These are phyloP conservation scores for Zaprionus tsacasi DNA, from an alignment of 1,140 invertebrate genomes.

Conservation along the genomic window DNA sequence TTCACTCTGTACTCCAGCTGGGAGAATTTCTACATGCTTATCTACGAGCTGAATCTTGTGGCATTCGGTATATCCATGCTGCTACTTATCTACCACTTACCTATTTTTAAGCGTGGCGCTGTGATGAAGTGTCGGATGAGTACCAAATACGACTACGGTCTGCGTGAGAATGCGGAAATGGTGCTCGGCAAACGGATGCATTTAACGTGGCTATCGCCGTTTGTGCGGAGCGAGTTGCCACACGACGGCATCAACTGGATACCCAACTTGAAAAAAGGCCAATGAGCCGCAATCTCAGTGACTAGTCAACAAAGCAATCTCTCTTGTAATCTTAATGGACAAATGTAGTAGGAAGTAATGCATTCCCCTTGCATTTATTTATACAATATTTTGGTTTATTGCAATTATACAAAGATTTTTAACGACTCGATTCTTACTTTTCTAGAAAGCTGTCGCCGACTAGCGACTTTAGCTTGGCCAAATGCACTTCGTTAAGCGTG, in stretches of 20 bases:
- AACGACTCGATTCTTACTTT: slow-evolving; percentile 49
- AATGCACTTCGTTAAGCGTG: slow-evolving; percentile 84
- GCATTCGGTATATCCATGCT: slow-evolving; percentile 88
- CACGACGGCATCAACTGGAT: slow-evolving; percentile 91
- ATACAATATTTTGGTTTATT: slow-evolving; percentile 39
- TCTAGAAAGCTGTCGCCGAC: slow-evolving; percentile 82
- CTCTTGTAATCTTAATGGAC: slow-evolving; percentile 20
- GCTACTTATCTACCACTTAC: slow-evolving; percentile 89
- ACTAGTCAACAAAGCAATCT: slow-evolving; percentile 30
- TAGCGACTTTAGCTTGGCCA: slow-evolving; percentile 85
- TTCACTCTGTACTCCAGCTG: slow-evolving; percentile 85
- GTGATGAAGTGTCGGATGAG: slow-evolving; percentile 87
- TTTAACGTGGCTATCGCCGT: slow-evolving; percentile 90
- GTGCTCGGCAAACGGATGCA: slow-evolving; percentile 92
- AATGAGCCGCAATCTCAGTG: slow-evolving; percentile 24
- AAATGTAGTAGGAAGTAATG: slow-evolving; percentile 29
- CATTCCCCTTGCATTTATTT: slow-evolving; percentile 39
- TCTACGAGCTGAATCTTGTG: slow-evolving; percentile 88
- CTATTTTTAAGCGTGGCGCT: slow-evolving; percentile 87
- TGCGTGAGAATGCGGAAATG: slow-evolving; percentile 88
- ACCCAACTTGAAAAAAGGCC: slow-evolving; percentile 18
- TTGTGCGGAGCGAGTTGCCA: slow-evolving; percentile 90
- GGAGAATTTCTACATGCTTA: slow-evolving; percentile 86
- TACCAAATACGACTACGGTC: slow-evolving; percentile 89
- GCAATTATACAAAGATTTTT: slow-evolving; percentile 40